phyloP scores from a whole-genome alignment of 2,888 invertebrate species.

The Zele albiditarsus region DNA sequence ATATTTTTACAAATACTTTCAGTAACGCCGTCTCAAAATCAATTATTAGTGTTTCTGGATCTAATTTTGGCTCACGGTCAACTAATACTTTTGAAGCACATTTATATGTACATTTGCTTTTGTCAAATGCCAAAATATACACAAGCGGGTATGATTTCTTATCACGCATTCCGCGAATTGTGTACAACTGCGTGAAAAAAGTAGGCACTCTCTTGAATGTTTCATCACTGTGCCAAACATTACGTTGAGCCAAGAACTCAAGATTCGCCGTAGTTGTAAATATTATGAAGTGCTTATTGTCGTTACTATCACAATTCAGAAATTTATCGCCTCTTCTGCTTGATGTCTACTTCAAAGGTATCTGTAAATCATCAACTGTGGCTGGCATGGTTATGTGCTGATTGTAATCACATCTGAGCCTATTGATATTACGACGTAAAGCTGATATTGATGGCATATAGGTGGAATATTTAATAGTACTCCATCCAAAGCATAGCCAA shows the following conservation, averaged over 20 bases:
- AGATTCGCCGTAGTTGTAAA: neutral
- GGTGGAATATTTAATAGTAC: no score
- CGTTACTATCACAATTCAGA: neutral
- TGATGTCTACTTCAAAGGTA: neutral
- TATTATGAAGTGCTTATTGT: neutral
- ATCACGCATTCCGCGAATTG: neutral
- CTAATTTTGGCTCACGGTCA: no score
- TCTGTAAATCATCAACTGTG: neutral
- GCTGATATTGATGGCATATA: no score
- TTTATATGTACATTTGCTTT: neutral
- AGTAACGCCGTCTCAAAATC: no score
- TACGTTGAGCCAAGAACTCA: neutral
- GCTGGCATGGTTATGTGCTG: neutral
- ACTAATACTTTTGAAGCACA: no score
- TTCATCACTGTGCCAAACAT: neutral
- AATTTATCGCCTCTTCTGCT: neutral
- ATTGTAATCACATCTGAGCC: neutral
- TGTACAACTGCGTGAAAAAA: neutral
- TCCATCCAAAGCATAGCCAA: no score
- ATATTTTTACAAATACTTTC: no score
- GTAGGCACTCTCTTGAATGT: neutral
- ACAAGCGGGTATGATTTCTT: neutral
- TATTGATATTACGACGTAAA: no score
- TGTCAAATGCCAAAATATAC: neutral
- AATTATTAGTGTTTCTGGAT: no score